phyloP scores from a whole-genome alignment of 2,797 vertebrate genomes.

The Scolopax rusticola region DNA sequence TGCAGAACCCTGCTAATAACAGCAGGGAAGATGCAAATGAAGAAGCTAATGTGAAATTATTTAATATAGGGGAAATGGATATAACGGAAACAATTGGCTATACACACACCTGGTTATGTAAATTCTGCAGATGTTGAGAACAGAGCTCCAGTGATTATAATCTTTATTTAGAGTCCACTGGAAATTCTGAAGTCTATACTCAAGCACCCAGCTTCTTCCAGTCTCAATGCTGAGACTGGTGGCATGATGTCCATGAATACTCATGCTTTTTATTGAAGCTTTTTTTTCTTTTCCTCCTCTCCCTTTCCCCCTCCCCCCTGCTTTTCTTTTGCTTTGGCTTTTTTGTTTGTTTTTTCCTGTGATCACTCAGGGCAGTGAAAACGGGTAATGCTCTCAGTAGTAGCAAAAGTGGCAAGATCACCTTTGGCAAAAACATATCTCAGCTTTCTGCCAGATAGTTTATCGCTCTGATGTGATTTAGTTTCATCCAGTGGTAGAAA shows the following conservation, averaged over 20 bases:
- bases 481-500: neutral
- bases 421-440: neutral
- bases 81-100: neutral
- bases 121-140: neutral
- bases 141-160: neutral
- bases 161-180: neutral
- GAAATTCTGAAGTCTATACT: neutral
- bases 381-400: neutral
- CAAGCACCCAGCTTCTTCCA: neutral
- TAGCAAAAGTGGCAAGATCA: neutral
- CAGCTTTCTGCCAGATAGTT: neutral
- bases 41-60: constrained; percentile 6
- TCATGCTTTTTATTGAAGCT: neutral
- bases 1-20: constrained; percentile 27
- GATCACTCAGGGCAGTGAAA: neutral
- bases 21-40: constrained; percentile 31
- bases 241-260: neutral
- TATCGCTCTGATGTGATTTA: neutral
- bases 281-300: too few species aligned
- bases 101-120: neutral
- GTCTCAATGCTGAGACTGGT: neutral
- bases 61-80: neutral
- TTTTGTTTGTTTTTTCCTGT: neutral
- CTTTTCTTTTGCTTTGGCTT: too few species aligned
- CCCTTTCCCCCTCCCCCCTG: accelerated